Evolutionary conservation across 2,888 invertebrate species (phyloP), one percentile per base, ranked within the genome.

Genomic region (Mimas tiliae): DNA sequence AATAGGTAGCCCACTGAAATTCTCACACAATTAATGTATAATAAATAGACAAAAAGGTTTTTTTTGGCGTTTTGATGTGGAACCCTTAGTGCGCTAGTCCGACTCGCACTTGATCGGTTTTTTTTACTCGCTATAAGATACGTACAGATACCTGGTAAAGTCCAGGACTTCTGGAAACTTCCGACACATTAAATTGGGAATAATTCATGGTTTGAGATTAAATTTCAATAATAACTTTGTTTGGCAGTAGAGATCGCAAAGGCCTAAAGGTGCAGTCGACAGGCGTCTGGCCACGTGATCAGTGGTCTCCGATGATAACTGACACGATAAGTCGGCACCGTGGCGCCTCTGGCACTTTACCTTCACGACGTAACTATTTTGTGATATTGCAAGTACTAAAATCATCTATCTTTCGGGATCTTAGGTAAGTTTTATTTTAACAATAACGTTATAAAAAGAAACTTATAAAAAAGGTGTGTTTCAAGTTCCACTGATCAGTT

Each of bases 281-380:
- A 67, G 67, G 67, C 71, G 79, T 68, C 79, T 67, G 71, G 77
- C 77, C 83, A 75, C 81, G 82, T 82, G 86, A 84, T 74, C 64
- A 76, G 80, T 79, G 72, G 74, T 77, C 68, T 64, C 67, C 53
- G 66, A 58, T 68, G 58, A 65, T 52, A 63, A 65, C 67, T 38
- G 34, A 21, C 11, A 55, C 63, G 33, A 33, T 42, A 58, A 58
- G 62, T 14, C 8, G 38, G 16, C 34, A 48, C 27, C 21, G 47
- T 53, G 33, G 16, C 55, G 55, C 55, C 6, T 19, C 19, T 14
- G 27, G 16, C 34, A 63, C 34, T 64, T 19, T 16, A 64, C 11
- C 33, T 19, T 11, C 42, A 33, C 38, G 38, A 19, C 38, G 9
- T 19, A 58, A 14, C 12, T 58, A 38, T 19, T 12, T 19, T 12